Conservation (phyloP, 2,888 invertebrate species). For the Anoncus sp. region DNA sequence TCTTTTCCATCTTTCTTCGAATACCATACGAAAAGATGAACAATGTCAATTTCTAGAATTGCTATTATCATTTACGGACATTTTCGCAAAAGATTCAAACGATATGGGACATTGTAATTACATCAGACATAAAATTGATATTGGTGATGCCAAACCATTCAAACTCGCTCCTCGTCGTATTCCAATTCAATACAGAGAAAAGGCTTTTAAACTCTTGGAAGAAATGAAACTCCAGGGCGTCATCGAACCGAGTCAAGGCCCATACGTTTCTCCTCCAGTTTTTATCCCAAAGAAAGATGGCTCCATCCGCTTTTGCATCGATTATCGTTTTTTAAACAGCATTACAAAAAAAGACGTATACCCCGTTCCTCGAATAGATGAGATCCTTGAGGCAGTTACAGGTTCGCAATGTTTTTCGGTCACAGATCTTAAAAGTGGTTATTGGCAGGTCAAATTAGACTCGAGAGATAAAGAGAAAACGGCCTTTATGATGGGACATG, state of each 20-base stretch:
- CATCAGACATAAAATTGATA: slow-evolving; percentile 20
- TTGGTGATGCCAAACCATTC: slow-evolving; percentile 8
- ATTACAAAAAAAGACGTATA: slow-evolving; percentile 7
- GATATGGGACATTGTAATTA: slow-evolving; percentile 10
- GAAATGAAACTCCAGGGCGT: slow-evolving; percentile 7
- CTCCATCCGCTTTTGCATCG: slow-evolving; percentile 3
- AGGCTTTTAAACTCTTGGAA: slow-evolving; percentile 1
- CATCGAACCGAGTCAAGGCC: not conserved
- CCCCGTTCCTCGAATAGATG: not conserved
- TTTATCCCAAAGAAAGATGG: slow-evolving; percentile 5
- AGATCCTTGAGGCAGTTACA: not conserved
- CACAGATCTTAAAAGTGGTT: not conserved
- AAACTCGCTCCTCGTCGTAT: slow-evolving; percentile 14
- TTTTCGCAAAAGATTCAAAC: slow-evolving; percentile 4
- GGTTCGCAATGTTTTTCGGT: not conserved
- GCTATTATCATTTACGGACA: not conserved
- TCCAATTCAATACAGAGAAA: slow-evolving; percentile 13
- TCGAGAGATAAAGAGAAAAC: not conserved
- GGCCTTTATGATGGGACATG: slow-evolving; percentile 1
- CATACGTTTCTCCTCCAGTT: slow-evolving; percentile 5
- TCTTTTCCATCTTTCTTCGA: not conserved
- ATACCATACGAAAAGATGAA: not conserved
- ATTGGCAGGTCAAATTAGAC: not conserved
- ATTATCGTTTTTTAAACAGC: not conserved
- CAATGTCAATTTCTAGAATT: slow-evolving; percentile 1